Base-by-base conservation (phyloP, 2,888 invertebrate genomes). In the Athrips mouffetella region DNA sequence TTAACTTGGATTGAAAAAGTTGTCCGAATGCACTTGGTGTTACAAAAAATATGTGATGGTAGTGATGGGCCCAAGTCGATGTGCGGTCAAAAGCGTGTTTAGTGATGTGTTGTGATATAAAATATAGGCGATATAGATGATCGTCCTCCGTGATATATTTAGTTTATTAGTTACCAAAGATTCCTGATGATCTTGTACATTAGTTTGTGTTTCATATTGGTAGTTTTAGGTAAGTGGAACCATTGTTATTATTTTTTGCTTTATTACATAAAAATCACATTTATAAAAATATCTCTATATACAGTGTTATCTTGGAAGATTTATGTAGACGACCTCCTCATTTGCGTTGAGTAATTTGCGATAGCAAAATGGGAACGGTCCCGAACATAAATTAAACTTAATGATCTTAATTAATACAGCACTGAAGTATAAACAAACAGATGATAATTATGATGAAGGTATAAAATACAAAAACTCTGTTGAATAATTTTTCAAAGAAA, bases 151-250 rank as follows among this genome's bases (percentile, higher is more conserved):
- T 88, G 88, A 88, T 87, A 86, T 70, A 71, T 55, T 60, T 87
- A 86, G 84, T 83, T 86, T 82, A 84, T 82, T 87, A 86, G 83
- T 86, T 85, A 81, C 88, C 87, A 88, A 88, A 87, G 87, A 88
- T 79, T 88, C 88, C 87, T 86, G 75, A 88, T 88, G 88, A 87
- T 88, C 88, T 88, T 88, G 76, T 88, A 87, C 79, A 88, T 88
- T 83, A 86, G 81, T 80, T 80, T 88, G 83, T 88, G 88, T 85
- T 88, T 88, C 80, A 88, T 88, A 87, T 80, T 88, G 80, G 85
- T 88, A 87, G 88, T 88, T 78, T 85, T 88, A 88, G 88, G 88
- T 88, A 62, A 88, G 88, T 87, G 63, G 10, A n/a, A 11, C n/a
- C 2, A 21, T 33, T 15, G 13, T 8, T 16, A 35, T 6, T 18